Evolutionary conservation across 2,113 vertebrate species (phyloP), one percentile per base, ranked within the genome.

Genomic region (Thunnus maccoyii): DNA sequence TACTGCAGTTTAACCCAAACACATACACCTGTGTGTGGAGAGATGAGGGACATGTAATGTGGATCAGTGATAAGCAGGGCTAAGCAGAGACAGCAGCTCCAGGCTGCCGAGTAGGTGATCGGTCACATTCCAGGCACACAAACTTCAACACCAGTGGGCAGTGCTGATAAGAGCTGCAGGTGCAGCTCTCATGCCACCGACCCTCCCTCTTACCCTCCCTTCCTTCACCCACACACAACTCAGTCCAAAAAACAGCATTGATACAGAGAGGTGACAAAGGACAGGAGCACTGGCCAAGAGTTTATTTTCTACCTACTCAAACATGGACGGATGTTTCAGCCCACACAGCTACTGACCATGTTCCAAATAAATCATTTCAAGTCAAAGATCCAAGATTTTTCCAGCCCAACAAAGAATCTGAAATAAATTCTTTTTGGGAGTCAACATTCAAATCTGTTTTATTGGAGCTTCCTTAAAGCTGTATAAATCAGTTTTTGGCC

Each of bases 1-100:
- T 99, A 88, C 97, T 99, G 90, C 96, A 99, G 94, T 99, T 99
- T 89, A 99, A 83, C 41, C 98, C 98, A 91, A 99, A 96, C 64
- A 97, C 97, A 91, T 95, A 98, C 73, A 99, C 97, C 98, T 99
- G 92, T 50, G 74, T 0, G 48, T 11, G 58, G 44, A 16, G 10
- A 48, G 46, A 41, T 41, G 36, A 41, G 8, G 20, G n/a, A 15
- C 18, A 25, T 41, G 27, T 14, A 30, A 25, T 60, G 17, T 58
- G 58, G 60, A 80, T 54, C 69, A 76, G 83, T 20, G 50, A 79
- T 65, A 75, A 76, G 55, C 27, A 84, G 16, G 46, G 48, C 10
- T 74, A 57, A 82, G 78, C 73, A 79, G 25, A 81, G 69, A 20
- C 25, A 5, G 32, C 1, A 30, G 27, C 27, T 9, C 4, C 27